A percentile compares a stretch with the other conserved stretches of the same genome.
Evolutionary conservation across 2,797 vertebrate species (phyloP).

Genomic region (Gallirallus australis): DNA sequence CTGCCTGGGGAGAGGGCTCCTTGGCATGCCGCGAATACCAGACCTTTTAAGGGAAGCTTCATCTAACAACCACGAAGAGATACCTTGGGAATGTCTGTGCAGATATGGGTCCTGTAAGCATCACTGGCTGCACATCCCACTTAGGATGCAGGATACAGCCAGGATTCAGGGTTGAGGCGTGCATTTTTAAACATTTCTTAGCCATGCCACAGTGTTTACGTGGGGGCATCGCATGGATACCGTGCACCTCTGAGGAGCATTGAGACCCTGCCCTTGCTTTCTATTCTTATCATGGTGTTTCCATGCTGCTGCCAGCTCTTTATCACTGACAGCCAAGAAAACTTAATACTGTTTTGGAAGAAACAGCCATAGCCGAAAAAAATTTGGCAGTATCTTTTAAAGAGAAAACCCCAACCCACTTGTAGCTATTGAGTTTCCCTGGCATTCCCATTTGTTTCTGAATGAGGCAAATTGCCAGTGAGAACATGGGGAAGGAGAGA

Average conservation of each 20-base stretch:
- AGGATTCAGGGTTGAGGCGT: rapidly evolving
- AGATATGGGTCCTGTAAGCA: not conserved
- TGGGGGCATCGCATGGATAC: not conserved
- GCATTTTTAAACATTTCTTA: not conserved
- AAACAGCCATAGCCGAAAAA: not conserved
- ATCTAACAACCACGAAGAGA: rapidly evolving
- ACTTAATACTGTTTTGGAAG: not conserved
- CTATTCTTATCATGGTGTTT: slow-evolving; percentile 25
- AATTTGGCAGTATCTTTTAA: not conserved
- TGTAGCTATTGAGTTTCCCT: not conserved
- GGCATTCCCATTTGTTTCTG: not conserved
- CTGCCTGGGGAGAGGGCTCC: slow-evolving; percentile 28
- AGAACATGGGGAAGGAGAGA: not conserved
- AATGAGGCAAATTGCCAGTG: not conserved
- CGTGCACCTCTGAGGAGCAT: not conserved
- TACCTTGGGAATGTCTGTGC: not conserved
- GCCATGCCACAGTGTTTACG: not conserved
- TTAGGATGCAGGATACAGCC: not conserved
- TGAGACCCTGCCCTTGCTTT: slow-evolving; percentile 1
- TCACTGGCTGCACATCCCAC: not conserved
- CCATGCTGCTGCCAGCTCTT: not conserved
- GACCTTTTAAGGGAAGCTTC: slow-evolving; percentile 63
- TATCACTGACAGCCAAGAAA: not conserved
- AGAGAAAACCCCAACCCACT: not conserved
- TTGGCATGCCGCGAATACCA: slow-evolving; percentile 16